phyloP scores from a whole-genome alignment of 1,140 invertebrate genomes.

The Eupristina koningsbergeri region DNA sequence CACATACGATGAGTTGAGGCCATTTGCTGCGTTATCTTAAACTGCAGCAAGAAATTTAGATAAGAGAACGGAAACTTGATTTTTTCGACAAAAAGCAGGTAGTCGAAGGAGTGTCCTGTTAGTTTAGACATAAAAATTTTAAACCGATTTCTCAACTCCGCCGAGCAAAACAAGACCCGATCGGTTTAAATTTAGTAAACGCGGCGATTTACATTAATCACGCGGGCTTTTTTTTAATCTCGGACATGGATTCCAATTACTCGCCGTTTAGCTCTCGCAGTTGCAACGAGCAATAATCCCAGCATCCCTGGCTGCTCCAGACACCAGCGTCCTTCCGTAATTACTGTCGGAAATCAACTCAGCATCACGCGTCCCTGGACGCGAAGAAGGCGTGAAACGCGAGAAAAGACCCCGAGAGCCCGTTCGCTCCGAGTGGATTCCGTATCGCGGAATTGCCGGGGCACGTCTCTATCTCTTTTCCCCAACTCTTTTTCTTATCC shows the following conservation, averaged over 20 bases:
- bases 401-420: constrained; percentile 31
- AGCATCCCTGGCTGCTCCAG: no score
- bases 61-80: neutral
- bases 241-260: neutral
- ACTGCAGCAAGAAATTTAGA: neutral
- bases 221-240: neutral
- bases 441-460: constrained; percentile 6
- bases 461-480: constrained; percentile 5
- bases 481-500: neutral
- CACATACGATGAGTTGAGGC: neutral
- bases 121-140: neutral
- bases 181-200: neutral
- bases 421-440: constrained; percentile 30
- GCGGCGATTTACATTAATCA: neutral
- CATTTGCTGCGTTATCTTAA: neutral
- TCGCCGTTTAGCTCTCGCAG: neutral
- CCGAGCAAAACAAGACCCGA: neutral
- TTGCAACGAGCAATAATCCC: neutral
- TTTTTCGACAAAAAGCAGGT: neutral
- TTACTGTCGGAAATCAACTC: constrained; percentile 11
- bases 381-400: constrained; percentile 22
- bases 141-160: neutral
- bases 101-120: neutral
- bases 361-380: constrained; percentile 11
- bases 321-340: neutral